Evolutionary conservation across 2,888 invertebrate species (phyloP).

Genomic region (Pantelozetes paolii): DNA sequence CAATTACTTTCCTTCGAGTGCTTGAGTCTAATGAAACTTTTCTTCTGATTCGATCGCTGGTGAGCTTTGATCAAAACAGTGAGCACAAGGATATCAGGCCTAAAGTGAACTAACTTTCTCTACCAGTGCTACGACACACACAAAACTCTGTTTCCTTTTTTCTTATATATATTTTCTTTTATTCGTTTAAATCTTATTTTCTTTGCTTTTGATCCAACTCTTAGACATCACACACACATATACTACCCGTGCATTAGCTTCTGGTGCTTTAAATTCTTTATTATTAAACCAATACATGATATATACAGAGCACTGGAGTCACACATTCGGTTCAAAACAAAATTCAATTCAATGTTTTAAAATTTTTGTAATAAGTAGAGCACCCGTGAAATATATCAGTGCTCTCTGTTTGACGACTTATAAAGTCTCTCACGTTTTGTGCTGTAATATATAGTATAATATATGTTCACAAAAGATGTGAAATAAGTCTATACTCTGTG

Average conservation of each 20-base stretch:
- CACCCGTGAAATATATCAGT: not conserved
- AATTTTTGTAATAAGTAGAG: not conserved
- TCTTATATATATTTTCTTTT: slow-evolving; percentile 4
- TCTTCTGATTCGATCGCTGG: slow-evolving; percentile 34
- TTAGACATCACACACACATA: not conserved
- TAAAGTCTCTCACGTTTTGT: slow-evolving; percentile 8
- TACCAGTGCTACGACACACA: not conserved
- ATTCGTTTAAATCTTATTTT: slow-evolving; percentile 22
- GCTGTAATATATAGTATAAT: no score
- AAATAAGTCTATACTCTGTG: no score
- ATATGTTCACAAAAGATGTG: no score
- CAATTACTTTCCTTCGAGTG: slow-evolving; percentile 41
- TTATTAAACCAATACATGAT: not conserved
- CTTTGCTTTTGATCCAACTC: not conserved
- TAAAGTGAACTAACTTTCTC: slow-evolving; percentile 25
- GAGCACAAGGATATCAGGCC: slow-evolving; percentile 19
- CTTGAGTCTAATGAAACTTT: slow-evolving; percentile 43
- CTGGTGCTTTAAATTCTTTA: not conserved
- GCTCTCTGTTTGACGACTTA: not conserved
- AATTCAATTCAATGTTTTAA: not conserved
- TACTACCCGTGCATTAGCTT: not conserved
- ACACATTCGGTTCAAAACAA: not conserved
- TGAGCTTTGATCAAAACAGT: slow-evolving; percentile 24
- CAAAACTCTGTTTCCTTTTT: not conserved
- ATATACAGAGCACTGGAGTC: not conserved